These are phyloP conservation scores for Euzetes globulus DNA, from an alignment of 2,888 invertebrate species.

Conservation along the genomic window DNA sequence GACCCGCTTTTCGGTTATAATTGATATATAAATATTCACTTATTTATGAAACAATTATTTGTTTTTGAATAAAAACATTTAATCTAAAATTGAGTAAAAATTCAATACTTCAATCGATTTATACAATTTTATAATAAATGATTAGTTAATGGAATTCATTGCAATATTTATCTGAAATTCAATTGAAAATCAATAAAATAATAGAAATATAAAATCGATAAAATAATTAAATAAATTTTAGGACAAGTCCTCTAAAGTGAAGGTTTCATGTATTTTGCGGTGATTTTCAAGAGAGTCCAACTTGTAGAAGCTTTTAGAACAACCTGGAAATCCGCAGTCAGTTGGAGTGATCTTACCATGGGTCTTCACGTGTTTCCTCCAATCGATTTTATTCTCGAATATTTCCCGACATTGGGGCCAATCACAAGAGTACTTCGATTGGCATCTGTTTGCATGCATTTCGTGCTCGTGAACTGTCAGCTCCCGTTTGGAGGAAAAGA, in stretches of 20 bases:
- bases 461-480: slow-evolving; percentile 8
- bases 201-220: no score
- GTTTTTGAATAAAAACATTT: no score
- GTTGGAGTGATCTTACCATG: slow-evolving; percentile 18
- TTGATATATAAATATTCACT: no score
- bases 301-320: background rate
- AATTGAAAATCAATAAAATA: no score
- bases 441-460: slow-evolving; percentile 7
- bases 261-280: slow-evolving; percentile 11
- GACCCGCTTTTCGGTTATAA: no score
- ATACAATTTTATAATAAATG: no score
- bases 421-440: slow-evolving; percentile 24
- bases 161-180: no score
- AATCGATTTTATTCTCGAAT: slow-evolving; percentile 16
- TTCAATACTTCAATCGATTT: no score
- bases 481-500: background rate
- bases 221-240: background rate
- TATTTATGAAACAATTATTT: no score
- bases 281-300: slow-evolving; percentile 4
- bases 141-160: no score
- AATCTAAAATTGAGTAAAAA: no score
- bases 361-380: slow-evolving; percentile 16
- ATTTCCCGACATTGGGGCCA: slow-evolving; percentile 18
- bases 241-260: background rate
- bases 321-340: slow-evolving; percentile 11